These are phyloP conservation scores for Pachypsylla venusta DNA, from an alignment of 1,140 invertebrate genomes.

Conservation along the genomic window DNA sequence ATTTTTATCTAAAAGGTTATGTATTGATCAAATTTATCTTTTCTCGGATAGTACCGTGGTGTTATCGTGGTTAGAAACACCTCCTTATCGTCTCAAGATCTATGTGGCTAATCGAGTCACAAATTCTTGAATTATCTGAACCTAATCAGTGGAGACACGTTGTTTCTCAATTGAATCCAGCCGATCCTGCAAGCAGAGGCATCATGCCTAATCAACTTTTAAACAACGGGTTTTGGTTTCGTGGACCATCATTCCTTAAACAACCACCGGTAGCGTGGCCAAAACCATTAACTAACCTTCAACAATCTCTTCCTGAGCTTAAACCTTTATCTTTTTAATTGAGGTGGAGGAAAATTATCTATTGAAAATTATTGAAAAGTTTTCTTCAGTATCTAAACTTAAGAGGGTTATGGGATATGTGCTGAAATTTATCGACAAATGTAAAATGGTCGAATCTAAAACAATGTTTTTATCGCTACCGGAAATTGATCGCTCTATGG, in stretches of 20 bases:
- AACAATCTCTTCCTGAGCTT: background rate
- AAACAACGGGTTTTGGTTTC: slow-evolving; percentile 16
- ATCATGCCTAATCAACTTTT: slow-evolving; percentile 10
- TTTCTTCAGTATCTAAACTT: background rate
- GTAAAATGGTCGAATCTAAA: background rate
- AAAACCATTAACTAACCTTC: background rate
- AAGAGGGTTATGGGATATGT: background rate
- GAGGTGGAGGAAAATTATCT: background rate
- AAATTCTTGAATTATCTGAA: slow-evolving; percentile 10
- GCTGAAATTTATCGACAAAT: background rate
- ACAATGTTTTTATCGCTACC: background rate
- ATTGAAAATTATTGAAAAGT: background rate
- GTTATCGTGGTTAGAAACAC: slow-evolving; percentile 22
- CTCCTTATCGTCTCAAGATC: slow-evolving; percentile 16
- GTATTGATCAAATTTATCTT: background rate
- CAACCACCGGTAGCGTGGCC: slow-evolving; percentile 4
- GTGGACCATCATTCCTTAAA: slow-evolving; percentile 3
- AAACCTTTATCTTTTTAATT: background rate
- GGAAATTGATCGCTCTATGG: background rate
- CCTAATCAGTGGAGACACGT: slow-evolving; percentile 29
- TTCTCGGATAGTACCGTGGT: slow-evolving; percentile 15
- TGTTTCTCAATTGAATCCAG: slow-evolving; percentile 29
- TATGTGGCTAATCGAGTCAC: slow-evolving; percentile 11
- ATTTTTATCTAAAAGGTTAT: background rate
- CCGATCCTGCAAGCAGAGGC: slow-evolving; percentile 30